Percentiles rank a stretch among this genome's conserved stretches.
Evolutionary conservation across 2,888 invertebrate genomes (phyloP).

Genomic region (Antheraea yamamai): DNA sequence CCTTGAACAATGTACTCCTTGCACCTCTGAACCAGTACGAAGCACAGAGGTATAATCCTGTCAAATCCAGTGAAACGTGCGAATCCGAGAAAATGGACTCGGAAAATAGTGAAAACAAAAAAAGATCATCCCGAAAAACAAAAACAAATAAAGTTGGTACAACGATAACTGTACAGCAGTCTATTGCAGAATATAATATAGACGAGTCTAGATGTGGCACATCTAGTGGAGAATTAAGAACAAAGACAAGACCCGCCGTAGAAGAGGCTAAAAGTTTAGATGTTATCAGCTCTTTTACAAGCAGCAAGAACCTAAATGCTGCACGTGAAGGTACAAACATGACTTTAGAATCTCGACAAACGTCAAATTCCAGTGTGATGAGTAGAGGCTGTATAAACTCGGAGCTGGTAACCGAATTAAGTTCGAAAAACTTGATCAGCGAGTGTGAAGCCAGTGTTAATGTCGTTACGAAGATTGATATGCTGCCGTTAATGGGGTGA

Average conservation of each 20-base stretch:
- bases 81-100: constrained; percentile 14
- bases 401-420: constrained; percentile 31
- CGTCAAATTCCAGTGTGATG: background rate
- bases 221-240: constrained; percentile 21
- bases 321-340: constrained; percentile 23
- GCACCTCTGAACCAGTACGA: constrained; percentile 38
- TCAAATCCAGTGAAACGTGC: constrained; percentile 26
- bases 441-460: constrained; percentile 50
- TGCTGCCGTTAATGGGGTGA: constrained; percentile 71
- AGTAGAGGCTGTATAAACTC: constrained; percentile 31
- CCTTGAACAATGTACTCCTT: constrained; percentile 64
- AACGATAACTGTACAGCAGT: constrained; percentile 46
- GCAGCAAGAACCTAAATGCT: constrained; percentile 44
- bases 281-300: constrained; percentile 45
- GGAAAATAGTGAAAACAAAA: constrained; percentile 6
- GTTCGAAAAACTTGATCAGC: constrained; percentile 31
- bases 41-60: constrained; percentile 56
- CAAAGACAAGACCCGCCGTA: constrained; percentile 22
- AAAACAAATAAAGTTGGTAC: constrained; percentile 31
- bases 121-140: constrained; percentile 27
- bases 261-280: constrained; percentile 33
- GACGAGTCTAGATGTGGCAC: constrained; percentile 26
- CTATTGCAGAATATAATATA: constrained; percentile 45
- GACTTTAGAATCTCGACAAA: background rate
- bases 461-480: constrained; percentile 60